These are phyloP conservation scores for Caenorhabditis drosophilae DNA, from an alignment of 2,888 invertebrate species.

Conservation along the genomic window DNA sequence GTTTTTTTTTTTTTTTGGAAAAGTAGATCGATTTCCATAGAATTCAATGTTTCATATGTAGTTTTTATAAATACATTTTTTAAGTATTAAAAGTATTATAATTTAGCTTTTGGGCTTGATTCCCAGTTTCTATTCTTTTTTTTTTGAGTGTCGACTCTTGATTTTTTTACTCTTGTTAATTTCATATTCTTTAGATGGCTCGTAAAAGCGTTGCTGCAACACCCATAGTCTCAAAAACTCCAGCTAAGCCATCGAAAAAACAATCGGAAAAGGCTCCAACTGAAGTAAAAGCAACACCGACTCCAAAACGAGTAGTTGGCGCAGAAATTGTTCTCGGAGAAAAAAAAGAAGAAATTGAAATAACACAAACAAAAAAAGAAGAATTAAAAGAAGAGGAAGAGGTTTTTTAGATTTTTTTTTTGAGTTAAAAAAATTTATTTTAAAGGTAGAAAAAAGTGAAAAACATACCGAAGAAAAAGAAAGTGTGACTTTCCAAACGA, in stretches of 20 bases:
- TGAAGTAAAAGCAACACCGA: not conserved
- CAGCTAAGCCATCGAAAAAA: conserved; percentile 18
- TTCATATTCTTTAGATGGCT: conserved; percentile 19
- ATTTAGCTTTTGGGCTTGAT: not conserved
- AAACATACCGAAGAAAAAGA: not conserved
- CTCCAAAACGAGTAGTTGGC: not conserved
- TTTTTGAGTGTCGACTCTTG: no score
- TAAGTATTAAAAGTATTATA: not conserved
- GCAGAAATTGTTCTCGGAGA: not conserved
- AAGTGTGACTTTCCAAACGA: conserved; percentile 1
- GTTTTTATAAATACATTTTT: not conserved
- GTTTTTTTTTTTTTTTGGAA: not conserved
- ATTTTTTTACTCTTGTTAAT: not conserved
- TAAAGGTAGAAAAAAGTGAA: no score
- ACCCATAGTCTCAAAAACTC: conserved; percentile 16
- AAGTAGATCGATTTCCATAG: not conserved
- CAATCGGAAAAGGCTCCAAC: conserved; percentile 13
- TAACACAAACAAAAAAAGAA: not conserved
- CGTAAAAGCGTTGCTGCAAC: conserved; percentile 20
- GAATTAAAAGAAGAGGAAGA: not conserved
- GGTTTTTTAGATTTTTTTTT: no score
- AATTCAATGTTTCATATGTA: not conserved
- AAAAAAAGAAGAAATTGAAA: not conserved
- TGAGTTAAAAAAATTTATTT: no score
- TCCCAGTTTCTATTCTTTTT: not conserved